These are phyloP conservation scores for Drosophila santomea DNA, from an alignment of 1,140 invertebrate species.

Conservation along the genomic window DNA sequence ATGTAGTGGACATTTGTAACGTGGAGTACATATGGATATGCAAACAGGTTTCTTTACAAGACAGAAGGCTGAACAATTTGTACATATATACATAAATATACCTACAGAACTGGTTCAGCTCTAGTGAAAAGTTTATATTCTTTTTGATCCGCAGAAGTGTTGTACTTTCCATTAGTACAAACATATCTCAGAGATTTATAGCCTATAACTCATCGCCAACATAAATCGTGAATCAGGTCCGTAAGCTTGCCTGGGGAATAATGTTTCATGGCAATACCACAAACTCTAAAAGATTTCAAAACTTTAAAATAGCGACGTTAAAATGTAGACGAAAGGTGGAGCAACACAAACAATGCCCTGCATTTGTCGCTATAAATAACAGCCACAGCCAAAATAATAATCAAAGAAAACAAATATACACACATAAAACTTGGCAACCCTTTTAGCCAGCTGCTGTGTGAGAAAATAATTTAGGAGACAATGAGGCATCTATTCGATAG, in stretches of 20 bases:
- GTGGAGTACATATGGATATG: conserved; percentile 8
- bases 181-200: conserved; percentile 7
- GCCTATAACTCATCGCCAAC: conserved; percentile 23
- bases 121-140: not conserved
- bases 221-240: conserved; percentile 29
- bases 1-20: conserved; percentile 41
- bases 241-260: conserved; percentile 6
- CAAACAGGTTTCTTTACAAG: conserved; percentile 26
- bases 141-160: not conserved
- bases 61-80: conserved; percentile 3
- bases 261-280: conserved; percentile 17
- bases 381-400: conserved; percentile 64
- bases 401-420: conserved; percentile 48
- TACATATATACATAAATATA: not conserved
- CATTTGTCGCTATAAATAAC: conserved; percentile 78
- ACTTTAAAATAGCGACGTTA: conserved; percentile 58
- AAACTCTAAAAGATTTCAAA: conserved; percentile 52
- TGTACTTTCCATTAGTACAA: conserved; percentile 3
- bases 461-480: conserved; percentile 56
- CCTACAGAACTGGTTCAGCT: conserved; percentile 16
- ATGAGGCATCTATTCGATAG: conserved; percentile 31
- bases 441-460: conserved; percentile 58
- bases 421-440: conserved; percentile 68
- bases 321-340: conserved; percentile 41
- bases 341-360: conserved; percentile 64